Evolutionary conservation across 2,113 vertebrate species (phyloP).

Genomic region (Thunnus thynnus): DNA sequence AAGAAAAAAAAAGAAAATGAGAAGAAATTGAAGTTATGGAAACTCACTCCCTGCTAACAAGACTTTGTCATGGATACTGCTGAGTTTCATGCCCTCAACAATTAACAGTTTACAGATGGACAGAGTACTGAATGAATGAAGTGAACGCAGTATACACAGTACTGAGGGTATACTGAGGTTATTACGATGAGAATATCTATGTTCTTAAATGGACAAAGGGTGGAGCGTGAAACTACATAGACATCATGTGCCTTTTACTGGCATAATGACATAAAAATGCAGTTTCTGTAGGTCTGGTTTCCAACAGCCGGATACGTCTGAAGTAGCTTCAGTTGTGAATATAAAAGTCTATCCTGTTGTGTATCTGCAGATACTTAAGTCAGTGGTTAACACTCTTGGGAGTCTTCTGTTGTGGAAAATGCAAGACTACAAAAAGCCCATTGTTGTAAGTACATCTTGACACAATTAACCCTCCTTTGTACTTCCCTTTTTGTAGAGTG

Average conservation of each 20-base stretch:
- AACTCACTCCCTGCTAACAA: constrained; percentile 66
- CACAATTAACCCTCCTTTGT: background rate
- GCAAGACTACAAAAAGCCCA: background rate
- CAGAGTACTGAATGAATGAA: constrained; percentile 33
- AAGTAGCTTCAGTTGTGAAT: constrained; percentile 31
- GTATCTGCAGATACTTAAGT: background rate
- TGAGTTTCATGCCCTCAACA: constrained; percentile 70
- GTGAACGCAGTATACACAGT: constrained; percentile 49
- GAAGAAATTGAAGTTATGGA: constrained; percentile 60
- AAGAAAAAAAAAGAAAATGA: constrained; percentile 58
- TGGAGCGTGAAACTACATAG: constrained; percentile 53
- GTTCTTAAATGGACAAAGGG: constrained; percentile 32
- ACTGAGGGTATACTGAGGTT: constrained; percentile 61
- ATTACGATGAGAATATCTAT: constrained; percentile 37
- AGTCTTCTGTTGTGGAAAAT: background rate
- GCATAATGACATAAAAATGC: constrained; percentile 39
- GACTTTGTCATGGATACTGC: constrained; percentile 62
- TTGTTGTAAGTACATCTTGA: constrained; percentile 5
- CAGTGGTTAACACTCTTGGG: background rate
- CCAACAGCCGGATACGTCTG: constrained; percentile 35
- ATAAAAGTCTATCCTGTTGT: background rate
- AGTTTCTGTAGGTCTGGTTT: constrained; percentile 56
- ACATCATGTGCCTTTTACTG: constrained; percentile 41
- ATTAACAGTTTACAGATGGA: constrained; percentile 65
- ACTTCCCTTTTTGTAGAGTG: constrained; percentile 3